These are phyloP conservation scores for Ctenopoma multispine DNA, from an alignment of 2,797 vertebrate species.

Conservation along the genomic window DNA sequence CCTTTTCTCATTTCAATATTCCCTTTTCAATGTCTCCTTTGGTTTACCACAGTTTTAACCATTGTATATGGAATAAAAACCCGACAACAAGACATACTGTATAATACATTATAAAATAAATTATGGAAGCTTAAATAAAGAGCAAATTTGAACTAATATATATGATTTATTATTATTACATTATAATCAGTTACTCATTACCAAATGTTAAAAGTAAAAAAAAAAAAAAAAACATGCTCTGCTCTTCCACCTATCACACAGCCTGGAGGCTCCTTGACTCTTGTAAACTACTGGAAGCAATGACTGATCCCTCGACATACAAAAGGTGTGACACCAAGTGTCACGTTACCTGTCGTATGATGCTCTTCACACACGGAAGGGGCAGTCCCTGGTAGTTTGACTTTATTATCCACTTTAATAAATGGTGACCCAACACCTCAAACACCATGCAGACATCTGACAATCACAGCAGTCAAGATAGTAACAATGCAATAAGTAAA, in stretches of 20 bases:
- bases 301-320: conserved; percentile 1
- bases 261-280: conserved; percentile 21
- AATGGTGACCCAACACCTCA: conserved; percentile 97
- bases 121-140: background rate
- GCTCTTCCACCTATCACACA: conserved; percentile 2
- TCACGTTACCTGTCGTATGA: conserved; percentile 91
- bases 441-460: conserved; percentile 99
- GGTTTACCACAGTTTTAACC: too few relatives aligned
- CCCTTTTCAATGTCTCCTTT: too few relatives aligned
- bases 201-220: too few relatives aligned
- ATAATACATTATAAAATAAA: background rate
- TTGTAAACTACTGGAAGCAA: conserved; percentile 7
- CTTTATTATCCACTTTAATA: conserved; percentile 99
- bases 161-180: background rate
- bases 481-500: conserved; percentile 11
- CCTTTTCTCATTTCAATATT: too few relatives aligned
- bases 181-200: too few relatives aligned
- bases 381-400: conserved; percentile 99
- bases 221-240: conserved; percentile 1
- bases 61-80: too few relatives aligned
- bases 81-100: background rate
- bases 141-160: too few relatives aligned
- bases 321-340: conserved; percentile 21
- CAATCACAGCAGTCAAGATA: conserved; percentile 81
- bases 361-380: conserved; percentile 95